Evolutionary conservation across 1,140 invertebrate species (phyloP).

Genomic region (Sarcophaga bullata): DNA sequence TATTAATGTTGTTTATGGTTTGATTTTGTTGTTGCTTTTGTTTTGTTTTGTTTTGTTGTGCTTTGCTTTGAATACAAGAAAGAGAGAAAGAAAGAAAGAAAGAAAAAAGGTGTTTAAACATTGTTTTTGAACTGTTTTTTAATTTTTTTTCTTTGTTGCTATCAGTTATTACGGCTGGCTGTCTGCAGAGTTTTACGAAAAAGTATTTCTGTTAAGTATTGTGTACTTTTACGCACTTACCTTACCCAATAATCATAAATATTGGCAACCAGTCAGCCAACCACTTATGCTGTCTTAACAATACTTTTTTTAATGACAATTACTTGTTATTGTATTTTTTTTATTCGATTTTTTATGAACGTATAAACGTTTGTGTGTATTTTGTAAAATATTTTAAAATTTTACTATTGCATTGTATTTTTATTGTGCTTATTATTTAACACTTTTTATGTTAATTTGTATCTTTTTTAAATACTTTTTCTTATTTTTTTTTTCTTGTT

Average conservation of each 20-base stretch:
- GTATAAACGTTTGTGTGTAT: slow-evolving; percentile 2
- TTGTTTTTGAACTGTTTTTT: neutral
- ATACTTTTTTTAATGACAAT: slow-evolving; percentile 14
- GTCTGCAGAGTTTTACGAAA: neutral
- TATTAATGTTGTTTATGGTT: slow-evolving; percentile 14
- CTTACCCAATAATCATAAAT: slow-evolving; percentile 28
- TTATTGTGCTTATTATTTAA: slow-evolving; percentile 23
- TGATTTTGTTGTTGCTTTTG: slow-evolving; percentile 2
- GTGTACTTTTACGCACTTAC: slow-evolving; percentile 40
- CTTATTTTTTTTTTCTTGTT: neutral
- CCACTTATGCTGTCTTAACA: neutral
- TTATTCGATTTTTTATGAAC: neutral
- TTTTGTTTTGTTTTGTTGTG: neutral
- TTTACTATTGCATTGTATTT: slow-evolving; percentile 6
- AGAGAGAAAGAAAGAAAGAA: too few species aligned
- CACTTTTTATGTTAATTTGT: slow-evolving; percentile 28
- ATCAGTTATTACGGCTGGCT: neutral
- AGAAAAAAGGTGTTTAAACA: slow-evolving; percentile 33
- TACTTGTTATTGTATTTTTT: neutral
- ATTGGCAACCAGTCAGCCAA: neutral
- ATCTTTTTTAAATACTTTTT: slow-evolving; percentile 13
- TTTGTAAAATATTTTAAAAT: neutral
- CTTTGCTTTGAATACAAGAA: too few species aligned
- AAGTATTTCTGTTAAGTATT: slow-evolving; percentile 13
- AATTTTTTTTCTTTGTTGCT: neutral